These are phyloP conservation scores for Neoascia interrupta DNA, from an alignment of 2,888 invertebrate species.

Conservation along the genomic window DNA sequence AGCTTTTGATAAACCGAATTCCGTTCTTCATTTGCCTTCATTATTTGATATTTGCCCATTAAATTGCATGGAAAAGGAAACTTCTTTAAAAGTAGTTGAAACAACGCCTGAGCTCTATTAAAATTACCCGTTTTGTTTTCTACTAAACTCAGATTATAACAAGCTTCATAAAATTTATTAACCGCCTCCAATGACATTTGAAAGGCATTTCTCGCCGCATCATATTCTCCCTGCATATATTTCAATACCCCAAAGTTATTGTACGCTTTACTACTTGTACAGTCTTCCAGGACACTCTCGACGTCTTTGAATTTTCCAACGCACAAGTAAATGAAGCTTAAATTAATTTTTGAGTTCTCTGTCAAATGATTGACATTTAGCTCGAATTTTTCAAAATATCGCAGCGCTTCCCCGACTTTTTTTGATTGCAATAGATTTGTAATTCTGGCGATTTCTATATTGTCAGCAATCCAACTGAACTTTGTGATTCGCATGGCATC, in stretches of 20 bases:
- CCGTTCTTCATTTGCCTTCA: neutral
- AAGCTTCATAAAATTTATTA: conserved; percentile 19
- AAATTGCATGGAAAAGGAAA: conserved; percentile 44
- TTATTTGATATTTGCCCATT: conserved; percentile 34
- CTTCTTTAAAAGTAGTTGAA: conserved; percentile 1
- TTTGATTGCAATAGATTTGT: conserved; percentile 1
- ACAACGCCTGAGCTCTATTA: conserved; percentile 8
- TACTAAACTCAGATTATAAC: conserved; percentile 34
- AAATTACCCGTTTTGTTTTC: conserved; percentile 4
- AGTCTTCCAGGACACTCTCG: conserved; percentile 8
- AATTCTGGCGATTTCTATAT: conserved; percentile 44
- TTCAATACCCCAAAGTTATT: conserved; percentile 52
- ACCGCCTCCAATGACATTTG: neutral
- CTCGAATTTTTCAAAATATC: conserved; percentile 1
- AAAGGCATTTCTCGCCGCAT: conserved; percentile 20
- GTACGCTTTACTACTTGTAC: conserved; percentile 27
- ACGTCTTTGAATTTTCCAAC: conserved; percentile 19
- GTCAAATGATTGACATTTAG: conserved; percentile 28
- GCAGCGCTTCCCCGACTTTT: neutral
- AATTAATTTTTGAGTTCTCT: conserved; percentile 46
- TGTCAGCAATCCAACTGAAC: conserved; percentile 54
- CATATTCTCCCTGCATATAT: conserved; percentile 2
- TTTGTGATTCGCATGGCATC: conserved; percentile 48
- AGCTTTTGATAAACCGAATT: conserved; percentile 29
- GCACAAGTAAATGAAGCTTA: conserved; percentile 49